phyloP scores from a whole-genome alignment of 92 coral and sea anemone genomes.

The Siderastrea radians region DNA sequence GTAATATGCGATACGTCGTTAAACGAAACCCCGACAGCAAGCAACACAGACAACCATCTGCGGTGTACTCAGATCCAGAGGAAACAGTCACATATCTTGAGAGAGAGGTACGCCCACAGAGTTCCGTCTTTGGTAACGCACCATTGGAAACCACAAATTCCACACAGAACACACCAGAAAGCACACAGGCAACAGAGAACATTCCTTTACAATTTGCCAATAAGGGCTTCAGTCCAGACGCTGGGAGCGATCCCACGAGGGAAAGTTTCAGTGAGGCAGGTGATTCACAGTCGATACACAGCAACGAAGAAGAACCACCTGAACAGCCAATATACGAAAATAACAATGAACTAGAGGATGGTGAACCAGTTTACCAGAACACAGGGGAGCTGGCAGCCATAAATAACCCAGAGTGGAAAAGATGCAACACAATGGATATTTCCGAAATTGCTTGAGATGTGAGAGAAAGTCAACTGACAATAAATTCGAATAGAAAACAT shows the following conservation, averaged over 20 bases:
- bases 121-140: not conserved
- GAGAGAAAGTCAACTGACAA: too few relatives aligned
- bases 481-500: too few relatives aligned
- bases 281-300: not conserved
- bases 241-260: not conserved
- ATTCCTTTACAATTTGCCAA: conserved; percentile 3
- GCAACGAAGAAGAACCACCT: not conserved
- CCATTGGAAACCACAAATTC: not conserved
- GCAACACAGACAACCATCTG: not conserved
- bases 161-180: not conserved
- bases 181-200: not conserved
- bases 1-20: not conserved
- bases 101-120: not conserved
- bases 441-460: not conserved
- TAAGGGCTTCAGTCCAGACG: not conserved
- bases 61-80: not conserved
- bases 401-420: conserved; percentile 14
- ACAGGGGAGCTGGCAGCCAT: not conserved
- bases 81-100: conserved; percentile 4
- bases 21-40: not conserved
- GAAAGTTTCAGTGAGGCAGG: not conserved
- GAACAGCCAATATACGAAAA: conserved; percentile 8
- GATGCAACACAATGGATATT: conserved; percentile 9
- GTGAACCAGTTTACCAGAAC: conserved; percentile 29
- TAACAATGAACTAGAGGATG: not conserved